Evolutionary conservation across 2,888 invertebrate species (phyloP), one percentile per base, ranked within the genome.

Genomic region (Aleiodes leptofemur): DNA sequence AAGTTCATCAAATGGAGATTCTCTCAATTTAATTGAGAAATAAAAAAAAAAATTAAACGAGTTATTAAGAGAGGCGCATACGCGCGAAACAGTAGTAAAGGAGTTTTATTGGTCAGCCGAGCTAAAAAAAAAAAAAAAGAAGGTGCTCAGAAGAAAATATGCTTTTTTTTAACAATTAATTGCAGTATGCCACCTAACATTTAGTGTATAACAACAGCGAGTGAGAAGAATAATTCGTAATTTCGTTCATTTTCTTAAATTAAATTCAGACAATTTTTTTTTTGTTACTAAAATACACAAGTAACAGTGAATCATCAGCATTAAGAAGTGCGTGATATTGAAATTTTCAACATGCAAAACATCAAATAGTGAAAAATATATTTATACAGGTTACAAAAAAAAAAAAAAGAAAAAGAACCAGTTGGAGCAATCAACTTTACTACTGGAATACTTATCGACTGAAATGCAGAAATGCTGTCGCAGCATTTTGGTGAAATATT

Each of bases 131-230:
- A 23, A 23, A 55, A 29, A 56, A 51, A 16, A 59, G 51, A 53
- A 23, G 34, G 6, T n/a, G 43, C 43, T 43, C 11, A 9, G 43
- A 43, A 43, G 51, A 50, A 14, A 69, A 61, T 43, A 70, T 59
- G 75, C 72, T 57, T 68, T 66, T 51, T 51, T 23, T 23, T 23
- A 1, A 0, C 34, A 68, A 72, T 71, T 50, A 72, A 74, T 64
- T 74, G 70, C 64, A 55, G 23, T 56, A 72, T 75, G 71, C 71
- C 56, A 29, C 57, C 66, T 71, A 34, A 66, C 31, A 71, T 16
- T 71, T 64, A 61, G 7, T 13, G n/a, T 69, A 72, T 43, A 23
- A 73, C 51, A 64, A 43, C 55, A 74, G 61, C 43, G 23, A 71
- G 71, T 64, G 29, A 50, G 14, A 55, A 48, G 11, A n/a, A 71